phyloP scores from a whole-genome alignment of 2,113 vertebrate genomes.

The Ginglymostoma cirratum region DNA sequence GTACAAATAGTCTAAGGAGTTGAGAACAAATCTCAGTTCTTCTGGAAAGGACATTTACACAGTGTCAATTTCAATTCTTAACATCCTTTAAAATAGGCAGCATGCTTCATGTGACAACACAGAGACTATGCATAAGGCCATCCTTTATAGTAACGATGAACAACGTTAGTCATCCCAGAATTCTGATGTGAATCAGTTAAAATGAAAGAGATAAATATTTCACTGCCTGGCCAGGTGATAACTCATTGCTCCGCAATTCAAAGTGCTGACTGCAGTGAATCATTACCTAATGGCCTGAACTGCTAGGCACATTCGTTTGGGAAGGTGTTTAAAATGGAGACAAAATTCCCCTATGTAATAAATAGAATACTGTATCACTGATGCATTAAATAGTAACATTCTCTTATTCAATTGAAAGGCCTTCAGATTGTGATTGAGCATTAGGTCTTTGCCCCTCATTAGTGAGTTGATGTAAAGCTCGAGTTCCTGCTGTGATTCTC shows the following conservation, averaged over 20 bases:
- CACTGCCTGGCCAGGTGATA: constrained; percentile 13
- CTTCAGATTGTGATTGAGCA: constrained; percentile 19
- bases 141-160: constrained; percentile 23
- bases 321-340: constrained; percentile 29
- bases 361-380: constrained; percentile 28
- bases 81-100: neutral
- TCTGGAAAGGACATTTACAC: neutral
- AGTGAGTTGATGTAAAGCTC: neutral
- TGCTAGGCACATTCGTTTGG: neutral
- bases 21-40: constrained; percentile 16
- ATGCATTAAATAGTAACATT: constrained; percentile 16
- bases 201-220: constrained; percentile 36
- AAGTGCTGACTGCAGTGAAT: constrained; percentile 26
- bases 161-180: constrained; percentile 21
- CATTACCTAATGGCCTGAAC: constrained; percentile 30
- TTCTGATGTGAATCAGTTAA: constrained; percentile 28
- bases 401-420: constrained; percentile 6
- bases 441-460: neutral
- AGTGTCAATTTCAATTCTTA: neutral
- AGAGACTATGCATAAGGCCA: neutral
- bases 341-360: constrained; percentile 23
- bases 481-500: neutral
- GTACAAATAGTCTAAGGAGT: neutral
- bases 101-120: constrained; percentile 18
- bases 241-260: constrained; percentile 24